phyloP scores from a whole-genome alignment of 2,797 vertebrate species.

The Cebuella pygmaea region DNA sequence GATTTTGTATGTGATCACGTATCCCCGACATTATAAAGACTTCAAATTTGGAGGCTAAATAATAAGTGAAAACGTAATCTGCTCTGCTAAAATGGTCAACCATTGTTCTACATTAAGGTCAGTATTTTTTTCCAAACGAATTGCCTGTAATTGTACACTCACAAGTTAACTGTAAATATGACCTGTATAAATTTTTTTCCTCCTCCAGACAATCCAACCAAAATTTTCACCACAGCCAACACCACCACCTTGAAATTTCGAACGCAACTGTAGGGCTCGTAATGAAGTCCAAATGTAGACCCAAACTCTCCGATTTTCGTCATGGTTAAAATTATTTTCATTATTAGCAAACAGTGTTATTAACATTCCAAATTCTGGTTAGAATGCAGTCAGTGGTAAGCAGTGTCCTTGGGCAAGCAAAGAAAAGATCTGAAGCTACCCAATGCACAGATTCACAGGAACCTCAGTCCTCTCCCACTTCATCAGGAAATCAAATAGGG shows the following conservation, averaged over 20 bases:
- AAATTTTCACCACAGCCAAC: not conserved
- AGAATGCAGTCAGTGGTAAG: conserved; percentile 43
- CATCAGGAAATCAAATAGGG: not conserved
- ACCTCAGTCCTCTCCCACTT: not conserved
- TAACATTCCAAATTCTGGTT: conserved; percentile 25
- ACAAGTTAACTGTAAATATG: conserved; percentile 17
- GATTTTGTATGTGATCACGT: not conserved
- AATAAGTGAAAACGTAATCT: conserved; percentile 19
- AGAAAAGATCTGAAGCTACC: conserved; percentile 15
- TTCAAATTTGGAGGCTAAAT: not conserved
- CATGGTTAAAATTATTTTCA: not conserved
- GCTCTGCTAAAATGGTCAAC: conserved; percentile 15
- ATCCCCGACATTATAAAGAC: not conserved
- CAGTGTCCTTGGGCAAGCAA: conserved; percentile 49
- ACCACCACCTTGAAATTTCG: conserved; percentile 28
- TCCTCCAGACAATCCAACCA: not conserved
- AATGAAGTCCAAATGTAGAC: not conserved
- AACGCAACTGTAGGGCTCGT: not conserved
- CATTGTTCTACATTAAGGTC: not conserved
- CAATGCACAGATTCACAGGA: not conserved
- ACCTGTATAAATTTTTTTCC: not conserved
- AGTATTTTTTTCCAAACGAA: conserved; percentile 23
- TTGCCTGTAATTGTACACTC: not conserved
- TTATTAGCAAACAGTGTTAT: not conserved
- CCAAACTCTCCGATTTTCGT: not conserved